Base-by-base conservation (phyloP, 2,888 invertebrate species). In the Cantharis rustica region DNA sequence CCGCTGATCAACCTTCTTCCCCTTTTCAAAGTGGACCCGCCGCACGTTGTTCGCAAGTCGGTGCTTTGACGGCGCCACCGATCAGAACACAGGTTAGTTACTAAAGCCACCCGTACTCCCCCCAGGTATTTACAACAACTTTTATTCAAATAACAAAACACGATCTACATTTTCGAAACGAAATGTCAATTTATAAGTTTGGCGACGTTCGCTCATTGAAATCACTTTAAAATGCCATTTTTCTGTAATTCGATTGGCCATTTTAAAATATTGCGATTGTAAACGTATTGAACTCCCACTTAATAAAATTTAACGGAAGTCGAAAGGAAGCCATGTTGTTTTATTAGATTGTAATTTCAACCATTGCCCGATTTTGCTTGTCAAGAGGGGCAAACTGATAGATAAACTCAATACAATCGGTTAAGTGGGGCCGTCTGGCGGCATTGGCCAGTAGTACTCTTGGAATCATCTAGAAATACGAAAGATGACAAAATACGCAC, bases 1-100 rank as follows among this genome's bases (percentile, higher is more conserved):
- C 87, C 86, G 74, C 74, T 73, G 86, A 83, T 84, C 86, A 86
- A 85, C 85, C 87, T 86, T 85, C 87, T 86, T 86, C 87, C 87
- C 87, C 88, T 85, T 82, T 75, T 76, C 75, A 84, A 83, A 86
- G 85, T 87, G 87, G 87, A 87, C 86, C 83, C 82, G 82, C 87
- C 86, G 80, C 81, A 77, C 79, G 79, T 81, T 80, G 82, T 85
- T 84, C 83, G 81, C 83, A 83, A 83, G 80, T 81, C 82, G 81
- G 83, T 76, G 72, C 81, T 80, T 80, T 79, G 85, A 85, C 82
- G 87, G 87, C 86, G 87, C 86, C 86, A 87, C 87, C 83, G 81
- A 85, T 85, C 86, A 83, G 81, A 75, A 81, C 80, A 80, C 84
- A 83, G 84, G 83, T 84, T 84, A 82, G 79, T 79, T 66, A 47